Percentiles rank a stretch among this genome's conserved stretches.
Evolutionary conservation across 2,888 invertebrate species (phyloP).

Genomic region (Amiota minor): DNA sequence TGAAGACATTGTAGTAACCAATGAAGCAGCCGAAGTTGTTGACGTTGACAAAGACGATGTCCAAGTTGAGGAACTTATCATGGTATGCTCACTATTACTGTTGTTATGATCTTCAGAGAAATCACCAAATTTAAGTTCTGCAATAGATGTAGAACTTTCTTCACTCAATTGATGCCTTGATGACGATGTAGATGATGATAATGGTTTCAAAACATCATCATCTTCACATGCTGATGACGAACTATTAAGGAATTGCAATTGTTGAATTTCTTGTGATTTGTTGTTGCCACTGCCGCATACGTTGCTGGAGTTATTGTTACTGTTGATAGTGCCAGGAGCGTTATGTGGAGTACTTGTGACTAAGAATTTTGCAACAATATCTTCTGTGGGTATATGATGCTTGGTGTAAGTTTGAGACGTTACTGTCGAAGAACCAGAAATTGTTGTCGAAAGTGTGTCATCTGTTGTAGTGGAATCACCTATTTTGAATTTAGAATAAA

Average conservation of each 20-base stretch:
- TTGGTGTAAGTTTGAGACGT: slow-evolving; percentile 33
- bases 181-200: no score
- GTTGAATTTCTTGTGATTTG: slow-evolving; percentile 47
- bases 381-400: slow-evolving; percentile 54
- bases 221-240: slow-evolving; percentile 67
- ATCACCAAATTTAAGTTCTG: slow-evolving; percentile 61
- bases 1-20: slow-evolving; percentile 22
- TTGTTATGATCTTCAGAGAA: slow-evolving; percentile 50
- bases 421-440: slow-evolving; percentile 6
- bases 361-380: slow-evolving; percentile 61
- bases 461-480: slow-evolving; percentile 36
- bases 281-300: slow-evolving; percentile 27
- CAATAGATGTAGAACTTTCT: slow-evolving; percentile 17
- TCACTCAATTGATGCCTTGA: slow-evolving; percentile 29
- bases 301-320: slow-evolving; percentile 6
- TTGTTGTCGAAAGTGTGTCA: slow-evolving; percentile 20
- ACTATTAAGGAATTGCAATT: slow-evolving; percentile 66
- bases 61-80: slow-evolving; percentile 18
- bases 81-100: slow-evolving; percentile 29
- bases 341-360: slow-evolving; percentile 30
- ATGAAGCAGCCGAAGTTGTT: not conserved
- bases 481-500: slow-evolving; percentile 15
- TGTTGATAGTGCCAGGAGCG: no score
- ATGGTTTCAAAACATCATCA: slow-evolving; percentile 47
- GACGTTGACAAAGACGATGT: slow-evolving; percentile 19